Evolutionary conservation across 1,140 invertebrate species (phyloP).

Genomic region (Pogonognathellus flavescens): DNA sequence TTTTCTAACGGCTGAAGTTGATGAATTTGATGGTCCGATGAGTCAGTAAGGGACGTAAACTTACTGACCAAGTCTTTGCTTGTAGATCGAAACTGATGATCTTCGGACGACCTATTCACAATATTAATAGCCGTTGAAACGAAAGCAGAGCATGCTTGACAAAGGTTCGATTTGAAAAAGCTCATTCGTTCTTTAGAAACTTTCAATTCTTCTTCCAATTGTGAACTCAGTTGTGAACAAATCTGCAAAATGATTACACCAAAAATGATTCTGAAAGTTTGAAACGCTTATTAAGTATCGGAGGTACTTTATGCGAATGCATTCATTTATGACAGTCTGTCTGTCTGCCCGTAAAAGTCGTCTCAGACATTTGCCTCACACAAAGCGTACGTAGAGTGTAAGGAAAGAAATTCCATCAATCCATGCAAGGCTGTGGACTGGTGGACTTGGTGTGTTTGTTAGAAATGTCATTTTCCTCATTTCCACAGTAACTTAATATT

Average conservation of each 20-base stretch:
- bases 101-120: slow-evolving; percentile 6
- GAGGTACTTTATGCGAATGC: too few species aligned
- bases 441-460: too few species aligned
- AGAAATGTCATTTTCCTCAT: too few species aligned
- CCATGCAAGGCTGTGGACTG: too few species aligned
- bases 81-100: not conserved
- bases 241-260: slow-evolving; percentile 74
- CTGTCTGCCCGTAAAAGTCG: too few species aligned
- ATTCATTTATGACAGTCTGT: too few species aligned
- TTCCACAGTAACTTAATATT: too few species aligned
- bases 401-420: too few species aligned
- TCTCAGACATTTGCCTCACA: too few species aligned
- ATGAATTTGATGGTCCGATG: slow-evolving; percentile 2
- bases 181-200: slow-evolving; percentile 63
- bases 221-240: slow-evolving; percentile 78
- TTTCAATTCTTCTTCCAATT: slow-evolving; percentile 86
- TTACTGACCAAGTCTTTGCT: not conserved
- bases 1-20: slow-evolving; percentile 92
- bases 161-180: slow-evolving; percentile 66
- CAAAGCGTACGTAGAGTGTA: too few species aligned
- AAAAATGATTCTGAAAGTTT: not conserved
- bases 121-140: slow-evolving; percentile 60
- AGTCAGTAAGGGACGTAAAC: not conserved
- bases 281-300: too few species aligned
- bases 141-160: slow-evolving; percentile 61